phyloP scores from a whole-genome alignment of 2,113 vertebrate genomes.

The Campylorhamphus procurvoides region DNA sequence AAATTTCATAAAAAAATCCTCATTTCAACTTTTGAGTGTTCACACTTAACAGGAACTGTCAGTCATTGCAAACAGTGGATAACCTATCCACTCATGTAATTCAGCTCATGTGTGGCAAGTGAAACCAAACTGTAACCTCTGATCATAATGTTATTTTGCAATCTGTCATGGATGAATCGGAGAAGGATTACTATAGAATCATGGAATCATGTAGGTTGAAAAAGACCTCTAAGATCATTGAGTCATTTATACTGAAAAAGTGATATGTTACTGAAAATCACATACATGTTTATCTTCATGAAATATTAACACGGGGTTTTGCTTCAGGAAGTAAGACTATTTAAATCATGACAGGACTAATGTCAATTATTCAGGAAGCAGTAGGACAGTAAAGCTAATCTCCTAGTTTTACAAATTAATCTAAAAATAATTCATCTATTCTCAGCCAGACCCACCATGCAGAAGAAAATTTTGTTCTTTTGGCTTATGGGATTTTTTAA shows the following conservation, averaged over 20 bases:
- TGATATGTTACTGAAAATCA: not conserved
- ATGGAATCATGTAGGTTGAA: not conserved
- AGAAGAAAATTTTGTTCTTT: accelerated
- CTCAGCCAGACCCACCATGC: not conserved
- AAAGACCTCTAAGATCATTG: not conserved
- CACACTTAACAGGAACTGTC: not conserved
- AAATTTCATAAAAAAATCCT: not conserved
- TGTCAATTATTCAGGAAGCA: not conserved
- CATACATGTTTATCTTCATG: not conserved
- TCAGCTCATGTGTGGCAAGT: not conserved
- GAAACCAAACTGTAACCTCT: not conserved
- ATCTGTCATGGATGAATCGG: not conserved
- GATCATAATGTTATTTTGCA: not conserved
- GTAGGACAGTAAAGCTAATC: not conserved
- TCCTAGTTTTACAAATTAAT: not conserved
- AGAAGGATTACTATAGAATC: not conserved
- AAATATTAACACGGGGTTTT: not conserved
- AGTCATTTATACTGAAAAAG: not conserved
- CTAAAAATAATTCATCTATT: not conserved
- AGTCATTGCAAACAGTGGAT: not conserved
- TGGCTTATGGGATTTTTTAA: not conserved
- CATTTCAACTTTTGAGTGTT: not conserved
- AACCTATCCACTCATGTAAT: not conserved
- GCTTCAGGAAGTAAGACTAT: not conserved
- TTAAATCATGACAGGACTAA: not conserved